These are phyloP conservation scores for Pherbina coryleti DNA, from an alignment of 2,888 invertebrate species.

Conservation along the genomic window DNA sequence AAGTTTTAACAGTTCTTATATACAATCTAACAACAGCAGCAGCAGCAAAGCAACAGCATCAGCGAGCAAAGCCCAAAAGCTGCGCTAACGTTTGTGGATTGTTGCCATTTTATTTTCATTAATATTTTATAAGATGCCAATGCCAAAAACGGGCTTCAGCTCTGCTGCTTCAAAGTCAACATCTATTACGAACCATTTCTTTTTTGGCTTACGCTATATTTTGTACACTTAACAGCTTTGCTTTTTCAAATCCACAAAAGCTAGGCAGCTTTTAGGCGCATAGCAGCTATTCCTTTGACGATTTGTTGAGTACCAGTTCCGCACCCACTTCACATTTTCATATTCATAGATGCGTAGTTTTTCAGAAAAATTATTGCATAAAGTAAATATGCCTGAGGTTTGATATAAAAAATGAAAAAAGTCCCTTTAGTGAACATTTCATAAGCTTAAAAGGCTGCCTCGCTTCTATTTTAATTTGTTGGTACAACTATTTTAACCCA, in stretches of 20 bases:
- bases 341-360: too few relatives aligned
- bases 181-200: neutral
- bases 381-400: too few relatives aligned
- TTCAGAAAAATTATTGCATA: too few relatives aligned
- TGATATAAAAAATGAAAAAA: too few relatives aligned
- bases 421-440: too few relatives aligned
- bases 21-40: conserved; percentile 1
- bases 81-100: conserved; percentile 47
- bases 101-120: conserved; percentile 29
- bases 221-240: conserved; percentile 1
- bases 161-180: neutral
- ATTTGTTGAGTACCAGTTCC: too few relatives aligned
- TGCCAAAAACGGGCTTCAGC: conserved; percentile 13
- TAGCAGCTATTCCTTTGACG: neutral
- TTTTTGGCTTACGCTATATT: neutral
- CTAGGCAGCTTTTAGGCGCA: neutral
- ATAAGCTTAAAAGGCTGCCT: neutral
- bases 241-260: neutral
- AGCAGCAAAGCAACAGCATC: neutral
- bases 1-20: conserved; percentile 23
- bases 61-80: conserved; percentile 50
- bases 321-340: too few relatives aligned
- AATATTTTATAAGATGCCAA: conserved; percentile 33
- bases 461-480: neutral
- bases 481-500: neutral